Evolutionary conservation across 2,113 vertebrate species (phyloP), one percentile per base, ranked within the genome.

Genomic region (Turnix velox): DNA sequence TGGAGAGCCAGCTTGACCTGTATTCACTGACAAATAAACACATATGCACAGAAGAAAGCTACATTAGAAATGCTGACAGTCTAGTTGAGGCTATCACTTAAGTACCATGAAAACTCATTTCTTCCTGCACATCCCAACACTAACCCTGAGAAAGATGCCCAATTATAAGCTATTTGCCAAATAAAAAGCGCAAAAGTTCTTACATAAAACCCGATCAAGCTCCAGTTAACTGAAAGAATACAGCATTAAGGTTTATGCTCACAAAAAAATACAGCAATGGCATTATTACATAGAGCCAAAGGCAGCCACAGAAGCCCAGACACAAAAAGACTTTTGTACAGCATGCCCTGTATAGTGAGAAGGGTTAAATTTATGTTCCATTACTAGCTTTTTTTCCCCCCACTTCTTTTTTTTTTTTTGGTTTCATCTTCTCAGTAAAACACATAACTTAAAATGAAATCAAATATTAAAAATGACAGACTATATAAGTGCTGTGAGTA

Each of bases 391-490:
- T 87, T 88, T 33, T n/a, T 23, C 9, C 0, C 0, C 23, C 75
- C 79, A 22, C 3, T 0, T 5, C 2, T 10, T 10, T 58, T 65
- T 83, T 92, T 96, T 95, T 96, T 97, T 97, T 95, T 97, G 93
- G 99, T 99, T 99, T 99, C 98, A 99, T 99, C 99, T 98, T 98
- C 97, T 97, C 98, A 97, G 98, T 98, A 98, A 98, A 99, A 98
- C 98, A 99, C 99, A 99, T 99, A 99, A 99, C 99, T 99, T 99
- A 98, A 99, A 99, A 98, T 98, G 99, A 99, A 99, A 99, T 99
- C 99, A 99, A 99, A 99, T 99, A 99, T 99, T 99, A 99, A 99
- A 99, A 99, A 99, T 99, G 99, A 99, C 99, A 99, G 99, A 98
- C 98, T 99, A 98, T 99, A 98, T 99, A 99, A 99, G 99, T 99